These are phyloP conservation scores for Mandrillus leucophaeus DNA, from an alignment of 2,113 vertebrate genomes.

Conservation along the genomic window DNA sequence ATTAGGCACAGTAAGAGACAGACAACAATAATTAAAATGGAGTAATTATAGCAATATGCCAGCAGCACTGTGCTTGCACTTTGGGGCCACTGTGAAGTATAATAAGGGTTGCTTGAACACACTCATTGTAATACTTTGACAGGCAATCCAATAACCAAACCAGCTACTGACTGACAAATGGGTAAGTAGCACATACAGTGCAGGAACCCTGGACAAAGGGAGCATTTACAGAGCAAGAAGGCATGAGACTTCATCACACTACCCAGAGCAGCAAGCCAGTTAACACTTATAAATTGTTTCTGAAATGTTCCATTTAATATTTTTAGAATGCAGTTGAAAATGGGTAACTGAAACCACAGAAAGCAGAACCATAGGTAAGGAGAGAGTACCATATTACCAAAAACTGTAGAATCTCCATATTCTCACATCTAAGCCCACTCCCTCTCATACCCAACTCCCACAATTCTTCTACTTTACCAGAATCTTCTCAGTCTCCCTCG, in stretches of 20 bases:
- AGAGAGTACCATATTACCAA: neutral
- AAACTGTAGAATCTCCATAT: neutral
- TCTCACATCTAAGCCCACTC: neutral
- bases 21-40: neutral
- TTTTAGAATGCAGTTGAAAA: neutral
- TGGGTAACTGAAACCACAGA: neutral
- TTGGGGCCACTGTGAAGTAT: neutral
- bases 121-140: neutral
- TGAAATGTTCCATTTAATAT: neutral
- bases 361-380: neutral
- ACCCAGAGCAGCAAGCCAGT: neutral
- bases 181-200: neutral
- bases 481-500: neutral
- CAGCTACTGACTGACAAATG: neutral
- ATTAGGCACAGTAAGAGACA: neutral
- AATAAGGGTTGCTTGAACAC: neutral
- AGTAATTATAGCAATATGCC: neutral
- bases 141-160: neutral
- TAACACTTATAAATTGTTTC: neutral
- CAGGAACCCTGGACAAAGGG: neutral
- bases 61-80: neutral
- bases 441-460: rapidly evolving
- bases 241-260: neutral
- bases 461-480: neutral
- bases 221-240: neutral